Evolutionary conservation across 2,797 vertebrate species (phyloP).

Genomic region (Enteromius anoplus): DNA sequence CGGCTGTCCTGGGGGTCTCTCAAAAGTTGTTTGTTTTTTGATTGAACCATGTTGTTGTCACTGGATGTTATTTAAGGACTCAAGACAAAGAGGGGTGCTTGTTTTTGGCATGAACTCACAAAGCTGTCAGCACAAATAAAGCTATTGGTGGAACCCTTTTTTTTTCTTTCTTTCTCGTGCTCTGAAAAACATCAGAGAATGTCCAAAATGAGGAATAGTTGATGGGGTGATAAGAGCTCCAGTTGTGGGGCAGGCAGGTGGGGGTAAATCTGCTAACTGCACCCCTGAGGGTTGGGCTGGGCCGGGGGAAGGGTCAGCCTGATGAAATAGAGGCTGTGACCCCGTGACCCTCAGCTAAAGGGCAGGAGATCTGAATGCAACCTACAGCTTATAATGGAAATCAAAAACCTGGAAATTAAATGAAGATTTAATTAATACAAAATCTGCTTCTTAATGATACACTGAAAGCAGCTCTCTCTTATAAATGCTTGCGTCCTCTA

Average conservation of each 20-base stretch:
- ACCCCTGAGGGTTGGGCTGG: conserved; percentile 43
- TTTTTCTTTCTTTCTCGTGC: not conserved
- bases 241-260: conserved; percentile 46
- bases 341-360: conserved; percentile 24
- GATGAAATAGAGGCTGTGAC: conserved; percentile 43
- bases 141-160: conserved; percentile 54
- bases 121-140: conserved; percentile 81
- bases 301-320: conserved; percentile 8
- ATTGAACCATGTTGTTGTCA: conserved; percentile 82
- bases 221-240: conserved; percentile 45
- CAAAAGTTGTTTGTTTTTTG: conserved; percentile 40
- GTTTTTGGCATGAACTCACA: conserved; percentile 81
- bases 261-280: conserved; percentile 53
- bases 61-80: conserved; percentile 75
- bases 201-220: conserved; percentile 48
- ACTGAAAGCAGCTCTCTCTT: conserved; percentile 30
- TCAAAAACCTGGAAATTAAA: conserved; percentile 31
- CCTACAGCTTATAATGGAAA: conserved; percentile 35
- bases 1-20: conserved; percentile 16
- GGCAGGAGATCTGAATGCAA: conserved; percentile 36
- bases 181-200: conserved; percentile 40
- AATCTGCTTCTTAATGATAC: conserved; percentile 39
- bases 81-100: conserved; percentile 78
- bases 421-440: conserved; percentile 34
- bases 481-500: conserved; percentile 10